Evolutionary conservation across 2,797 vertebrate species (phyloP).

Genomic region (Austrolebias charrua): DNA sequence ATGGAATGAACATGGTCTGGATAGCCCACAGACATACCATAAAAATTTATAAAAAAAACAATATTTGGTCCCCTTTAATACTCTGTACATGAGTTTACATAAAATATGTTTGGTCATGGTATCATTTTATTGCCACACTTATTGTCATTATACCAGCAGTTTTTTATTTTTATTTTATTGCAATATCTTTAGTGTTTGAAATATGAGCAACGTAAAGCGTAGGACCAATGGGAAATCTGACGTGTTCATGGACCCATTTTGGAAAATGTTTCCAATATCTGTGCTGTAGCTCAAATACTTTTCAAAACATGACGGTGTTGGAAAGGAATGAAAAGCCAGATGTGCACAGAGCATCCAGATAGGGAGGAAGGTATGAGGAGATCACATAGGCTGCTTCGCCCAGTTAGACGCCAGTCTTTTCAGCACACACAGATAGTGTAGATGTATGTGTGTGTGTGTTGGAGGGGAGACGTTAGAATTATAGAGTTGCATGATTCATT

Average conservation of each 20-base stretch:
- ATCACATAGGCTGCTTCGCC: constrained; percentile 11
- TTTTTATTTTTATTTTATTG: too few species aligned
- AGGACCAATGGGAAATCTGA: constrained; percentile 28
- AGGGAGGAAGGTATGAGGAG: constrained; percentile 37
- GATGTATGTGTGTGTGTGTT: too few species aligned
- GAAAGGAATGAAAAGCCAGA: constrained; percentile 71
- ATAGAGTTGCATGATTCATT: too few species aligned
- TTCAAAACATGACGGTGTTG: constrained; percentile 59
- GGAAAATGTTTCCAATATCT: constrained; percentile 44
- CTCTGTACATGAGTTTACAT: neutral
- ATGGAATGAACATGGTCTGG: too few species aligned
- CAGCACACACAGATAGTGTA: neutral
- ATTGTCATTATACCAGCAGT: too few species aligned
- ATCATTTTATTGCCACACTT: too few species aligned
- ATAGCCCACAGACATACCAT: too few species aligned
- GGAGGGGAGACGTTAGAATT: too few species aligned
- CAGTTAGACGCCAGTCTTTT: neutral
- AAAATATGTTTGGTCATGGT: neutral
- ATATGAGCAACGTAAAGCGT: too few species aligned
- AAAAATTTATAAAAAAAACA: too few species aligned
- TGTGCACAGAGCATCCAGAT: constrained; percentile 49
- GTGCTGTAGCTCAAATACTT: constrained; percentile 35
- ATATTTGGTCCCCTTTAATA: too few species aligned
- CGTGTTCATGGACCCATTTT: neutral
- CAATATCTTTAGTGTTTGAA: too few species aligned